Evolutionary conservation across 2,888 invertebrate genomes (phyloP).

Genomic region (Torymus tubicola): DNA sequence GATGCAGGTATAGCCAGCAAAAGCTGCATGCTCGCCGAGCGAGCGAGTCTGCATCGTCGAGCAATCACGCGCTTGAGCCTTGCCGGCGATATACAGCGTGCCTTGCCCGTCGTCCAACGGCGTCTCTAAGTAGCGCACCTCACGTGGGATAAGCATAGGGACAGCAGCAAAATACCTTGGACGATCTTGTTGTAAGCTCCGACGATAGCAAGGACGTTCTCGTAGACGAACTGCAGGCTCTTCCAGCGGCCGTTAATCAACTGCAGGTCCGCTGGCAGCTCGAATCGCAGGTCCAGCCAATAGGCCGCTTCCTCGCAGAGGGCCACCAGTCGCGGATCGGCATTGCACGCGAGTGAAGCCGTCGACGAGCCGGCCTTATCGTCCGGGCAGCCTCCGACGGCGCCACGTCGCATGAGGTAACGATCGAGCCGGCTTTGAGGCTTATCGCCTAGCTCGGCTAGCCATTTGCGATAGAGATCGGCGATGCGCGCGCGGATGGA

Average conservation of each 20-base stretch:
- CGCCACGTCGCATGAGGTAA: conserved; percentile 81
- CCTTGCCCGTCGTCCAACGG: too few species aligned
- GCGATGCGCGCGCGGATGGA: conserved; percentile 80
- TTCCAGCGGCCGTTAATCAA: conserved; percentile 81
- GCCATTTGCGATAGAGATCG: conserved; percentile 79
- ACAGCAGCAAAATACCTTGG: conserved; percentile 35
- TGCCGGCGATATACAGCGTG: too few species aligned
- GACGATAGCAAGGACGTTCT: conserved; percentile 85
- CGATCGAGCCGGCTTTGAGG: conserved; percentile 81
- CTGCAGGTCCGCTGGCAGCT: conserved; percentile 83
- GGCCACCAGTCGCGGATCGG: conserved; percentile 84
- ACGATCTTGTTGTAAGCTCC: conserved; percentile 86
- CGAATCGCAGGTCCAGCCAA: conserved; percentile 85
- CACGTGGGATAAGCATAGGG: too few species aligned
- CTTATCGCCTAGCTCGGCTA: conserved; percentile 80
- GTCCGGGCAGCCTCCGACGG: conserved; percentile 75
- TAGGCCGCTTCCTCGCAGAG: conserved; percentile 85
- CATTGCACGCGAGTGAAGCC: conserved; percentile 81
- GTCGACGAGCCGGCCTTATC: neutral
- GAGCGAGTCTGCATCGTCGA: too few species aligned
- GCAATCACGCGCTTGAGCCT: too few species aligned
- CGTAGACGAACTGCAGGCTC: conserved; percentile 81
- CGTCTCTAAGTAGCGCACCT: too few species aligned
- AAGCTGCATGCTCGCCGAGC: too few species aligned
- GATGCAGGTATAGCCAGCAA: too few species aligned